Percentiles rank a stretch among this genome's conserved stretches.
These are phyloP conservation scores for Siniperca undulata DNA, from an alignment of 2,797 vertebrate species.

Conservation along the genomic window DNA sequence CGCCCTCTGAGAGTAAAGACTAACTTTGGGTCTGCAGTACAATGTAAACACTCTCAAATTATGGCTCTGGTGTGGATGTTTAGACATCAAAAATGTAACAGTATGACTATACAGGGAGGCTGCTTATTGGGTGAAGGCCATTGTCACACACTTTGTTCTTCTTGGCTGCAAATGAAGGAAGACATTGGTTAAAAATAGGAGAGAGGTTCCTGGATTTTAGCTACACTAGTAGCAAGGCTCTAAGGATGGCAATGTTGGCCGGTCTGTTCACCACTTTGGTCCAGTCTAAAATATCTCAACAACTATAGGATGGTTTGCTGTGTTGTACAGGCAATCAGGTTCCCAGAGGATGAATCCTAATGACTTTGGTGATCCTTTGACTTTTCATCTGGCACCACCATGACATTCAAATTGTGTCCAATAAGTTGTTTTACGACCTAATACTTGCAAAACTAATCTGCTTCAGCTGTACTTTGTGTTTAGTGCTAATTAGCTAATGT, in stretches of 20 bases:
- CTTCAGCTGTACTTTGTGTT: neutral
- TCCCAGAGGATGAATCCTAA: neutral
- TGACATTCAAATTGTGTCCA: conserved; percentile 2
- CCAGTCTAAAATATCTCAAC: neutral
- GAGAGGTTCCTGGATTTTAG: neutral
- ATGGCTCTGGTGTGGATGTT: conserved; percentile 30
- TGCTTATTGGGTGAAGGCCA: neutral
- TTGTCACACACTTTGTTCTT: conserved; percentile 16
- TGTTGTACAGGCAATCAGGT: neutral
- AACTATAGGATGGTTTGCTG: neutral
- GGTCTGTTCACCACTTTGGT: neutral
- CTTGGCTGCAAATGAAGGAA: conserved; percentile 9
- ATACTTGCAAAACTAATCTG: too few species aligned
- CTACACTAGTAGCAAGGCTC: neutral
- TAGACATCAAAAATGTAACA: conserved; percentile 34
- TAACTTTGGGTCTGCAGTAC: conserved; percentile 29
- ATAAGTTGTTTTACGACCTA: too few species aligned
- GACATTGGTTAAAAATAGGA: neutral
- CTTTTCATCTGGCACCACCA: neutral
- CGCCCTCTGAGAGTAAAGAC: conserved; percentile 24
- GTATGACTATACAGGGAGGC: conserved; percentile 12
- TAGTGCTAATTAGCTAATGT: neutral
- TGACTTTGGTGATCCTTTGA: neutral
- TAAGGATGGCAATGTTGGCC: neutral
- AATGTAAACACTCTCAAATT: conserved; percentile 60